Conservation (phyloP, 2,888 invertebrate genomes). For the Gryllus longicercus region DNA sequence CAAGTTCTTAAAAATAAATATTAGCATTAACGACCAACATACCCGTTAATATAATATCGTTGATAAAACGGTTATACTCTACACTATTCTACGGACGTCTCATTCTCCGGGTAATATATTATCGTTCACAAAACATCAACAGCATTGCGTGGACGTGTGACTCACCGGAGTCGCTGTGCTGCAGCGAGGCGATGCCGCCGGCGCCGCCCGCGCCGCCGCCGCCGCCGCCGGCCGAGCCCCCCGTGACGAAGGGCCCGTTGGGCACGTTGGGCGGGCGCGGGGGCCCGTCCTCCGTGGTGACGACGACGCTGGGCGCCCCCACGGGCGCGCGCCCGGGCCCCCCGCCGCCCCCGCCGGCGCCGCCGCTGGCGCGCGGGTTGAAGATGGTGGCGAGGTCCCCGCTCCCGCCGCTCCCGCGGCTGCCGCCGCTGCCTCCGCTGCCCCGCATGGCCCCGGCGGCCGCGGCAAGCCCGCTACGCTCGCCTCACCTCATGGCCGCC, state of each 20-base stretch:
- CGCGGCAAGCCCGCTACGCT: too few relatives aligned
- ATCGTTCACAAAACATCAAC: too few relatives aligned
- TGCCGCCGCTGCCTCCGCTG: background rate
- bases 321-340: conserved; percentile 47
- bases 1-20: too few relatives aligned
- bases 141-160: background rate
- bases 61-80: too few relatives aligned
- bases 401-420: conserved; percentile 49
- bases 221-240: conserved; percentile 12
- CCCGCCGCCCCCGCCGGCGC: background rate
- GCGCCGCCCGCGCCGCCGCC: background rate
- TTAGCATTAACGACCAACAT: too few relatives aligned
- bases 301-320: conserved; percentile 65
- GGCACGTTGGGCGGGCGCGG: conserved; percentile 39
- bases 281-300: conserved; percentile 57
- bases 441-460: background rate
- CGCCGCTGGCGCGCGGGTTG: conserved; percentile 59
- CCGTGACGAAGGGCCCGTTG: conserved; percentile 41
- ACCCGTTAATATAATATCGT: too few relatives aligned
- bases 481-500: too few relatives aligned
- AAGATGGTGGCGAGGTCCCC: conserved; percentile 78
- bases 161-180: conserved; percentile 51
- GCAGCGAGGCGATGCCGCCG: conserved; percentile 39
- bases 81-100: background rate
- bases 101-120: too few relatives aligned